A percentile compares a stretch with the other conserved stretches of the same genome.
These are phyloP conservation scores for Blastobasis lacticolella DNA, from an alignment of 2,888 invertebrate species.

Conservation along the genomic window DNA sequence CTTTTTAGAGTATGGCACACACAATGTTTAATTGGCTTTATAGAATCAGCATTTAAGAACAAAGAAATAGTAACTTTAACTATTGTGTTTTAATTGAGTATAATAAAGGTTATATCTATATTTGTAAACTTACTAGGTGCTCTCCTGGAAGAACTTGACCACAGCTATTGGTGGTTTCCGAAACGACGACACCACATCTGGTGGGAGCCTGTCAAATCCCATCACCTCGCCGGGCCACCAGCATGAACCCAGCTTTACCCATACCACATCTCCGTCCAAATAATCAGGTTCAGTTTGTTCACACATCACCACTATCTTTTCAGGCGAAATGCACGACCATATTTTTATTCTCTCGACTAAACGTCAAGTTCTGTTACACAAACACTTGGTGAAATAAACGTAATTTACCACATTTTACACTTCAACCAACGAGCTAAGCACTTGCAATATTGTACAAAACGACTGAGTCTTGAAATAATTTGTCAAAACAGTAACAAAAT, in stretches of 20 bases:
- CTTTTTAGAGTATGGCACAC: too few relatives aligned
- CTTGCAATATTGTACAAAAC: conserved; percentile 22
- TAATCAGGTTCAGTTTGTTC: conserved; percentile 80
- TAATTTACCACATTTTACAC: conserved; percentile 21
- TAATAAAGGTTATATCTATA: conserved; percentile 5
- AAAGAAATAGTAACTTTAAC: too few relatives aligned
- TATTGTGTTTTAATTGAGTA: too few relatives aligned
- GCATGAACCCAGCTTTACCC: conserved; percentile 86
- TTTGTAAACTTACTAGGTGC: conserved; percentile 80
- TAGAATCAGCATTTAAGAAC: too few relatives aligned
- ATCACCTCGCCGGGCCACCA: conserved; percentile 93
- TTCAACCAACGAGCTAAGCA: conserved; percentile 22
- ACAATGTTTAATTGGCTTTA: too few relatives aligned
- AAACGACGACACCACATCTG: conserved; percentile 78
- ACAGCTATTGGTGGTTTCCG: conserved; percentile 84
- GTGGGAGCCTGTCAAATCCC: conserved; percentile 76
- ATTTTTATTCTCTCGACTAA: conserved; percentile 53
- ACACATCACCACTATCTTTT: conserved; percentile 74
- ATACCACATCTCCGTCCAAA: conserved; percentile 85
- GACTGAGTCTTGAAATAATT: conserved; percentile 29
- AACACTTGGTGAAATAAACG: conserved; percentile 36
- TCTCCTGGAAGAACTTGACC: conserved; percentile 90
- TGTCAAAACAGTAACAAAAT: conserved; percentile 69
- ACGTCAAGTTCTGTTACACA: conserved; percentile 54
- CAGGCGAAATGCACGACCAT: conserved; percentile 66